A percentile compares a stretch with the other conserved stretches of the same genome.
Conservation (phyloP, 2,113 vertebrate species). For the Narcine bancroftii region DNA sequence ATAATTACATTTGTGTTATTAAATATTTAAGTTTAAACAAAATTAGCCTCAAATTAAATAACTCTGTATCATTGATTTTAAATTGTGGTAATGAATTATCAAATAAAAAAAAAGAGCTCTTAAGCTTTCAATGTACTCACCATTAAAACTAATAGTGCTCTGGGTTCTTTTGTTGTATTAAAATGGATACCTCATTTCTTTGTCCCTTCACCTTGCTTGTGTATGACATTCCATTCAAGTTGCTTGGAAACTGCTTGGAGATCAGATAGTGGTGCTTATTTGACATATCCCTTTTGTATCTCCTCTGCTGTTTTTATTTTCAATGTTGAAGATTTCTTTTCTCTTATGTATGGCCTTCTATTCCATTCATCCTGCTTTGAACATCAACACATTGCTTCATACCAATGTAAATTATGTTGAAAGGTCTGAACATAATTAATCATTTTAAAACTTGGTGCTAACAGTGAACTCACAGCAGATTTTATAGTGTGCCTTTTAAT, state of each 20-base stretch:
- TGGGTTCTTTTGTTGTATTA: slow-evolving; percentile 57
- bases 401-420: background rate
- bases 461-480: background rate
- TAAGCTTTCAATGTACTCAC: slow-evolving; percentile 51
- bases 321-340: slow-evolving; percentile 1
- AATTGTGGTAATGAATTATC: background rate
- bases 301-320: slow-evolving; percentile 50
- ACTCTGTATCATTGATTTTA: background rate
- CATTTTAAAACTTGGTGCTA: background rate
- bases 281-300: slow-evolving; percentile 70
- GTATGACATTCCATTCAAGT: slow-evolving; percentile 92
- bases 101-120: slow-evolving; percentile 48
- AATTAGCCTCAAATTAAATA: background rate
- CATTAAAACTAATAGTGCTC: slow-evolving; percentile 56
- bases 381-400: background rate
- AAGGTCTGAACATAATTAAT: background rate
- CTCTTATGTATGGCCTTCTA: background rate
- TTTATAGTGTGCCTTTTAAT: background rate
- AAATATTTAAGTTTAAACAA: background rate
- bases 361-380: slow-evolving; percentile 14
- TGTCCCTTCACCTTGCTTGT: slow-evolving; percentile 65
- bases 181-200: slow-evolving; percentile 64
- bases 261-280: slow-evolving; percentile 59
- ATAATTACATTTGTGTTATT: background rate
- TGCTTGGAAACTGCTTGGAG: slow-evolving; percentile 86